phyloP scores from a whole-genome alignment of 2,888 invertebrate genomes.

The Copidosoma aretas region DNA sequence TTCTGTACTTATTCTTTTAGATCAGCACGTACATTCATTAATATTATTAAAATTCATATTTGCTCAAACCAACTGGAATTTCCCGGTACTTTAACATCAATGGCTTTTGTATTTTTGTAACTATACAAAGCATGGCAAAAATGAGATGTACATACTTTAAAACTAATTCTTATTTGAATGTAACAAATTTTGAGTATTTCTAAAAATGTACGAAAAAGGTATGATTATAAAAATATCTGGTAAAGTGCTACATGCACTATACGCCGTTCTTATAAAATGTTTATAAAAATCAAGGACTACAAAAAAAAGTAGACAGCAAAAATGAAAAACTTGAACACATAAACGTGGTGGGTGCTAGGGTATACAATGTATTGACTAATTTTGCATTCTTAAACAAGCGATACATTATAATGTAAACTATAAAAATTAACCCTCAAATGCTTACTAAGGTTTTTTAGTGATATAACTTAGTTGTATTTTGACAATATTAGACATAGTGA shows the following conservation, averaged over 20 bases:
- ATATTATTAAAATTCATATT: conserved; percentile 5
- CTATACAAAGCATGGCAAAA: conserved; percentile 21
- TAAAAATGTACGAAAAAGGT: conserved; percentile 22
- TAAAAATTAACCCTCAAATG: conserved; percentile 39
- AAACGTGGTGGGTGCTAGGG: conserved; percentile 50
- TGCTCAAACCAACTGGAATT: background rate
- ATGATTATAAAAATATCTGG: conserved; percentile 32
- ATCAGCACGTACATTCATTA: no score
- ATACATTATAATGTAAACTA: conserved; percentile 42
- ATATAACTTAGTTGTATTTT: background rate
- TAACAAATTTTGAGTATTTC: conserved; percentile 29
- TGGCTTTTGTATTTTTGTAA: conserved; percentile 10
- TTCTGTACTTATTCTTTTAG: conserved; percentile 14
- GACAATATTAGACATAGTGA: background rate
- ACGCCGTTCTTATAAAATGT: conserved; percentile 28
- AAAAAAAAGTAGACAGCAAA: conserved; percentile 25
- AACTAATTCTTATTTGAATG: conserved; percentile 20
- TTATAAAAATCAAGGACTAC: conserved; percentile 29
- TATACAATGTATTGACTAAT: conserved; percentile 46
- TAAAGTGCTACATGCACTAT: conserved; percentile 44
- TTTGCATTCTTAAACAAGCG: conserved; percentile 58
- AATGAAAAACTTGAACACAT: conserved; percentile 19
- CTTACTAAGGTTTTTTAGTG: conserved; percentile 18
- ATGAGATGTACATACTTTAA: conserved; percentile 14
- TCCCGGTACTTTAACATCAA: background rate